Evolutionary conservation across 1,140 invertebrate genomes (phyloP), one percentile per base, ranked within the genome.

Genomic region (Ericerus pela): DNA sequence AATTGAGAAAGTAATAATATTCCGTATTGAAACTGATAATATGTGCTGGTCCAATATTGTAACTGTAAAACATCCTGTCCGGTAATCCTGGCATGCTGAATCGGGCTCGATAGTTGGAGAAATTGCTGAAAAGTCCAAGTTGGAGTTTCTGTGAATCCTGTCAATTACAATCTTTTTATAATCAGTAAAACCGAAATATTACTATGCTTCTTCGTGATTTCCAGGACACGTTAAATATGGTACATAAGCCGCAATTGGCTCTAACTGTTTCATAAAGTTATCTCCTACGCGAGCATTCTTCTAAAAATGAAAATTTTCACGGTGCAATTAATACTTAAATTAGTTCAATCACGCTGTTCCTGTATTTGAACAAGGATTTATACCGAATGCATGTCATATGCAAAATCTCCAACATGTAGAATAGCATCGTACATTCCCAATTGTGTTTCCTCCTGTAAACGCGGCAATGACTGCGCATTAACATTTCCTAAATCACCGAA

Each of bases 351-450:
- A n/a, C n/a, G n/a, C n/a, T n/a, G n/a, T n/a, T n/a, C n/a, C n/a
- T n/a, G n/a, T n/a, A n/a, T 33, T 33, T 33, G n/a, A 33, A n/a
- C n/a, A 8, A 33, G 8, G 8, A 33, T 33, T n/a, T 33, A 72
- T 72, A 80, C 79, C 1, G 78, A 73, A 70, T 91, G 72, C 85
- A 98, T 88, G 68, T 97, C 87, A 72, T 97, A 98, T 0, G 92
- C 93, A 74, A 97, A 88, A 76, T 95, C 91, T 1, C 92, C 93
- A 58, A 94, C 86, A 73, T 97, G 93, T 47, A 96, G 74, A 55
- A 91, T 81, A 58, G 85, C 77, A 73, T 97, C 88, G 68, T 89
- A 93, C 61, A 79, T 69, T n/a, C 78, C 83, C 28, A 73, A 71
- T 64, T 89, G 79, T 0, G 82, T 79, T 63, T 96, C 92, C 60